Conservation (phyloP, 2,888 invertebrate species). For the Sinopyrophorus schimmeli region DNA sequence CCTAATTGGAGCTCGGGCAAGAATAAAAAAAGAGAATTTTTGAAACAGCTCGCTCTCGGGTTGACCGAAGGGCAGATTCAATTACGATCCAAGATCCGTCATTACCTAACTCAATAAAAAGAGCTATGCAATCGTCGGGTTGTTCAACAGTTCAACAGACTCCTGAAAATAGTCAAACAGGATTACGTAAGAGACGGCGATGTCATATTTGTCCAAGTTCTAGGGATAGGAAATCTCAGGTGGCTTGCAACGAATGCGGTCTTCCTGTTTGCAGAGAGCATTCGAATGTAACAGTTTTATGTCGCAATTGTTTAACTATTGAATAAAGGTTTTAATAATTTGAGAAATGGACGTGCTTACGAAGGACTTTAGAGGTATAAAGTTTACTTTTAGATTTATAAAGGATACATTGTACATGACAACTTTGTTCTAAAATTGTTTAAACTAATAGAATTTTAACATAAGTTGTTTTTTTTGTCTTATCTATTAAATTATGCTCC, state of each 20-base stretch:
- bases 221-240: constrained; percentile 3
- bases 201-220: constrained; percentile 9
- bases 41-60: constrained; percentile 1
- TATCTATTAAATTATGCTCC: no score
- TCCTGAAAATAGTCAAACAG: neutral
- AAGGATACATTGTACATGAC: no score
- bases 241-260: neutral
- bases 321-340: no score
- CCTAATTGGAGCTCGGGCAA: neutral
- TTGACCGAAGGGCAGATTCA: constrained; percentile 2
- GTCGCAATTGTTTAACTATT: neutral
- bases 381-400: no score
- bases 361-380: no score
- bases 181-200: neutral
- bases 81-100: neutral
- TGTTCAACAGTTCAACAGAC: neutral
- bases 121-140: neutral
- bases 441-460: no score
- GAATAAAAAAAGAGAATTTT: neutral
- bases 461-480: no score
- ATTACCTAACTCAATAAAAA: neutral
- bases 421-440: no score
- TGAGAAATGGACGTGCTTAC: no score
- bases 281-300: neutral
- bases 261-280: constrained; percentile 7